Evolutionary conservation across 2,888 invertebrate genomes (phyloP).

Genomic region (Hypolimnas misippus): DNA sequence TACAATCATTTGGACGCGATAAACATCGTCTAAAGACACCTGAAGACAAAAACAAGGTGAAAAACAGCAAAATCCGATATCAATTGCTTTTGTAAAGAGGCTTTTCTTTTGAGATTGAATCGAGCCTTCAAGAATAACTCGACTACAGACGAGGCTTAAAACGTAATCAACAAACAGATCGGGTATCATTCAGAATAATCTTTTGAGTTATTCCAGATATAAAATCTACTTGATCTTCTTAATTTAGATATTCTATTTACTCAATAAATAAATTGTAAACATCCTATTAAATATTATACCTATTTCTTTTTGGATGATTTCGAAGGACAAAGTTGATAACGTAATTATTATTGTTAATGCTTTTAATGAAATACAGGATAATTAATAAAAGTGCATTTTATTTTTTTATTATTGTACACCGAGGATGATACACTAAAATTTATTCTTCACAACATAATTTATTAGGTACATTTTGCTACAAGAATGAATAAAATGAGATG

Average conservation of each 20-base stretch:
- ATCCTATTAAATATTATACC: neutral
- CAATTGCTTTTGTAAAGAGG: slow-evolving; percentile 4
- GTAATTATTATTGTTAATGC: too few relatives aligned
- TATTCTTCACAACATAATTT: too few relatives aligned
- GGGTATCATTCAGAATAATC: neutral
- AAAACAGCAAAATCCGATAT: neutral
- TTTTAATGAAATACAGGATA: too few relatives aligned
- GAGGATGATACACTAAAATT: too few relatives aligned
- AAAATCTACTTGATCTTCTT: neutral
- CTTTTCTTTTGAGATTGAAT: slow-evolving; percentile 4
- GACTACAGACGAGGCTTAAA: slow-evolving; percentile 9
- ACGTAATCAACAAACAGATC: slow-evolving; percentile 2
- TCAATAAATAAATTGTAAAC: neutral
- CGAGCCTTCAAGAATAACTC: neutral
- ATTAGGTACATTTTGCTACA: too few relatives aligned
- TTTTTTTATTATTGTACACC: too few relatives aligned
- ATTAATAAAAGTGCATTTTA: too few relatives aligned
- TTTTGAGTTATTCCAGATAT: neutral
- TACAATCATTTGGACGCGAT: neutral
- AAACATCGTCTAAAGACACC: neutral
- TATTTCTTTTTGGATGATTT: too few relatives aligned
- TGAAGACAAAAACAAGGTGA: neutral
- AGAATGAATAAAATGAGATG: too few relatives aligned
- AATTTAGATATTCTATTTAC: neutral
- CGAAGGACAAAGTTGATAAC: too few relatives aligned